phyloP scores from a whole-genome alignment of 2,797 vertebrate genomes.

The Tolypeutes matacus region DNA sequence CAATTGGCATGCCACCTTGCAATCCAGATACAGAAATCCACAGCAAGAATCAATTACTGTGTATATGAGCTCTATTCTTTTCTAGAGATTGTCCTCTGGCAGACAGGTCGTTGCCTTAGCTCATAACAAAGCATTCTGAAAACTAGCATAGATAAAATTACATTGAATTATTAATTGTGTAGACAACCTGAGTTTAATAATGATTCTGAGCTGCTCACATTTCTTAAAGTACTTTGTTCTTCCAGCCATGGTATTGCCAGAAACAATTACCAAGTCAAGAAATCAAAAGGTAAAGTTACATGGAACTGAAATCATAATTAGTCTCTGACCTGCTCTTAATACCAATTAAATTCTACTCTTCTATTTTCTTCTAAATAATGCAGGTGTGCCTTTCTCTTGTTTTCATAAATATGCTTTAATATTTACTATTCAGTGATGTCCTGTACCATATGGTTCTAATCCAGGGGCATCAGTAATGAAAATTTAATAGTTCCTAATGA shows the following conservation, averaged over 20 bases:
- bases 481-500: constrained; percentile 69
- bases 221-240: constrained; percentile 93
- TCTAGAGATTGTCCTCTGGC: constrained; percentile 41
- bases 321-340: constrained; percentile 91
- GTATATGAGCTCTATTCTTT: constrained; percentile 52
- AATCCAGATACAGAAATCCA: neutral
- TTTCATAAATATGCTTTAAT: constrained; percentile 68
- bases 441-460: constrained; percentile 50
- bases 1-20: constrained; percentile 26
- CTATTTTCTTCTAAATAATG: constrained; percentile 92
- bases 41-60: constrained; percentile 61
- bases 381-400: constrained; percentile 80
- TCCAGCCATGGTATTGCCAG: constrained; percentile 89
- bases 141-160: constrained; percentile 95
- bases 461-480: constrained; percentile 64
- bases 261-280: constrained; percentile 93
- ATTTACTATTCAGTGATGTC: constrained; percentile 75
- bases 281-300: constrained; percentile 89
- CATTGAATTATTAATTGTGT: constrained; percentile 97
- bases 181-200: constrained; percentile 94
- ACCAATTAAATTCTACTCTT: constrained; percentile 89
- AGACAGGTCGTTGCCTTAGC: constrained; percentile 80
- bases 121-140: constrained; percentile 88
- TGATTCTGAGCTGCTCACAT: constrained; percentile 92
- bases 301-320: constrained; percentile 89